A percentile compares a stretch with the other conserved stretches of the same genome.
Conservation (phyloP, 1,140 invertebrate genomes). For the Choristoneura fumiferana region DNA sequence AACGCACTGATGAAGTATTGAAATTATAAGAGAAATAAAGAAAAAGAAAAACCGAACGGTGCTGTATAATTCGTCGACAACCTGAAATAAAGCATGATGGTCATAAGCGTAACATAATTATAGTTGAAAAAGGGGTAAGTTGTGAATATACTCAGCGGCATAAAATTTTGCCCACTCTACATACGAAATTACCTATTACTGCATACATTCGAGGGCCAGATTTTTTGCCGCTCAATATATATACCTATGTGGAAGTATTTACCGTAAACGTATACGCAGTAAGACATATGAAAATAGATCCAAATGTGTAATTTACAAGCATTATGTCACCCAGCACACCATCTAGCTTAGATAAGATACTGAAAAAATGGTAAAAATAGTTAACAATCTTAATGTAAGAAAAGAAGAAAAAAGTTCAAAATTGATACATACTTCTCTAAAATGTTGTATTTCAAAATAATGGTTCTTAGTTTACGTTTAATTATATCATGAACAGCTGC, state of each 20-base stretch:
- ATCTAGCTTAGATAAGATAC: constrained; percentile 47
- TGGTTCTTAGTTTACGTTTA: constrained; percentile 43
- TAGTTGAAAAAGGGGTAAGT: too few species aligned
- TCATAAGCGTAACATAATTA: too few species aligned
- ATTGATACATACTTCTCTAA: constrained; percentile 47
- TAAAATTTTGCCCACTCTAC: too few species aligned
- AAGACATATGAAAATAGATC: constrained; percentile 58
- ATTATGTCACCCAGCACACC: constrained; percentile 51
- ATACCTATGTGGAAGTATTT: constrained; percentile 33
- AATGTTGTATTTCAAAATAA: constrained; percentile 49
- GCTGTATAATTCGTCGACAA: constrained; percentile 54
- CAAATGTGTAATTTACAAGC: constrained; percentile 56
- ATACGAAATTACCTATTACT: too few species aligned
- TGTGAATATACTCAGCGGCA: too few species aligned
- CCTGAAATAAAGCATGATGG: constrained; percentile 37
- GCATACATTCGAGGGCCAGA: too few species aligned
- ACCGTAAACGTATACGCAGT: constrained; percentile 43
- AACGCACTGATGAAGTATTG: constrained; percentile 53
- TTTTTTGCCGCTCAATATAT: too few species aligned
- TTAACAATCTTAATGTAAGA: constrained; percentile 14
- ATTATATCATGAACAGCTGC: constrained; percentile 35
- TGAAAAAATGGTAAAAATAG: constrained; percentile 35
- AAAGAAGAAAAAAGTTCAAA: too few species aligned
- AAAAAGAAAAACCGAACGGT: constrained; percentile 52
- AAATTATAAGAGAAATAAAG: constrained; percentile 49